Percentiles rank a stretch among this genome's conserved stretches.
phyloP scores from a whole-genome alignment of 2,797 vertebrate species.

The Phataginus tetradactyla region DNA sequence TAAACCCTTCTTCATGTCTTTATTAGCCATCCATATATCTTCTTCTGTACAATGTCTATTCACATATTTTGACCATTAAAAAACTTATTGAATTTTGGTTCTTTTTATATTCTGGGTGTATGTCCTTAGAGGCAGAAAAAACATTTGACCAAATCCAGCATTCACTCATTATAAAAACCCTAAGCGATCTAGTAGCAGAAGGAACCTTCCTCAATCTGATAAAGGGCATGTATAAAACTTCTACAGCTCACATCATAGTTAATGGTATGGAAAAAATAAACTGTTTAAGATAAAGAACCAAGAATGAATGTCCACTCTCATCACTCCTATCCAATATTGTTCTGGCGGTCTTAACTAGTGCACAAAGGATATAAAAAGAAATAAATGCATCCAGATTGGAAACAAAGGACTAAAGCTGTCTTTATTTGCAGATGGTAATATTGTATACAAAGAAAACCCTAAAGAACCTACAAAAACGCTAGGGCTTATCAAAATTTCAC shows the following conservation, averaged over 20 bases:
- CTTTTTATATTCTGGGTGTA: background rate
- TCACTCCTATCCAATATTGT: background rate
- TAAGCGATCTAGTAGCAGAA: background rate
- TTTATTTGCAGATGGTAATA: conserved; percentile 1
- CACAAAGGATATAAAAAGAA: background rate
- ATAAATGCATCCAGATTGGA: background rate
- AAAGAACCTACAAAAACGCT: background rate
- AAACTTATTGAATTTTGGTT: background rate
- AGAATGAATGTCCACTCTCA: background rate
- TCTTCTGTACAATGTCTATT: background rate
- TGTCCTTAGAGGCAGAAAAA: background rate
- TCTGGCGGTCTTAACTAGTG: background rate
- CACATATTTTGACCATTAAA: background rate
- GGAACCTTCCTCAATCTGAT: background rate
- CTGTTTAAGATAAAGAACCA: background rate
- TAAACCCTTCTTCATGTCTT: background rate
- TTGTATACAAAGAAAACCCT: background rate
- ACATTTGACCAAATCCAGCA: background rate
- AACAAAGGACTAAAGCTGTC: background rate
- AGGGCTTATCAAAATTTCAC: background rate
- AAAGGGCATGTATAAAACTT: background rate
- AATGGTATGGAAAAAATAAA: background rate
- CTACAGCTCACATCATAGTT: background rate
- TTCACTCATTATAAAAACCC: background rate
- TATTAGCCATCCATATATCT: background rate